Conservation (phyloP, 1,140 invertebrate species). For the Plodia interpunctella region DNA sequence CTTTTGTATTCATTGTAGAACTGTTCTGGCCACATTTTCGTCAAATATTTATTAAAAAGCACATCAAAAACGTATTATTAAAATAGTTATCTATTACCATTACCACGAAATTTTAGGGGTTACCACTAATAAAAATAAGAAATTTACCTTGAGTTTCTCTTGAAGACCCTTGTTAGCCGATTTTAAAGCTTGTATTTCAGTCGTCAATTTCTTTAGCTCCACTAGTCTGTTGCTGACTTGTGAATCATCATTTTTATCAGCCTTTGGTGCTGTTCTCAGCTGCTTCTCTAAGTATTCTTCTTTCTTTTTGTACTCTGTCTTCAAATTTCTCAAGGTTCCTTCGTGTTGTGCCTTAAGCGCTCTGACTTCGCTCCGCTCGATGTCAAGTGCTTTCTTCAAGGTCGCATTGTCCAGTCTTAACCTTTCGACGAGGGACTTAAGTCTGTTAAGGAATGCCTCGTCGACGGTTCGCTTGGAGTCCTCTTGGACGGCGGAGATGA, state of each 20-base stretch:
- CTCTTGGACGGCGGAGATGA: conserved; percentile 49
- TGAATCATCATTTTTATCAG: conserved; percentile 45
- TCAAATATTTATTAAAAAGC: background rate
- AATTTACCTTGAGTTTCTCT: conserved; percentile 72
- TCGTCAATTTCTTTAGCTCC: conserved; percentile 58
- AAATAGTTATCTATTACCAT: too few species aligned
- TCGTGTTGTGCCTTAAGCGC: conserved; percentile 70
- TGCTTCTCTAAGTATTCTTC: conserved; percentile 72
- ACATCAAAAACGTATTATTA: background rate
- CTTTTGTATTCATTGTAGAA: conserved; percentile 43
- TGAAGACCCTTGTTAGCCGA: conserved; percentile 72
- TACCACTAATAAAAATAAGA: background rate
- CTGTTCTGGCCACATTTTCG: conserved; percentile 17
- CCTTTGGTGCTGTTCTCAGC: conserved; percentile 46
- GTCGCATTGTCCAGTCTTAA: conserved; percentile 70
- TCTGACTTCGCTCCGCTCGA: conserved; percentile 76
- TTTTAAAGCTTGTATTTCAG: conserved; percentile 74
- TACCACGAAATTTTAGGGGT: too few species aligned
- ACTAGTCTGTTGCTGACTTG: conserved; percentile 39
- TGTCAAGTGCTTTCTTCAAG: conserved; percentile 72
- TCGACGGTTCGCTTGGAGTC: conserved; percentile 70
- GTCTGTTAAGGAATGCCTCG: conserved; percentile 67
- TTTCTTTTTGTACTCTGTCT: conserved; percentile 71
- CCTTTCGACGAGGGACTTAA: conserved; percentile 70
- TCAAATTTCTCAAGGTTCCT: conserved; percentile 59